Percentiles rank a stretch among this genome's conserved stretches.
phyloP scores from a whole-genome alignment of 1,140 invertebrate genomes.

The Bombus consobrinus region DNA sequence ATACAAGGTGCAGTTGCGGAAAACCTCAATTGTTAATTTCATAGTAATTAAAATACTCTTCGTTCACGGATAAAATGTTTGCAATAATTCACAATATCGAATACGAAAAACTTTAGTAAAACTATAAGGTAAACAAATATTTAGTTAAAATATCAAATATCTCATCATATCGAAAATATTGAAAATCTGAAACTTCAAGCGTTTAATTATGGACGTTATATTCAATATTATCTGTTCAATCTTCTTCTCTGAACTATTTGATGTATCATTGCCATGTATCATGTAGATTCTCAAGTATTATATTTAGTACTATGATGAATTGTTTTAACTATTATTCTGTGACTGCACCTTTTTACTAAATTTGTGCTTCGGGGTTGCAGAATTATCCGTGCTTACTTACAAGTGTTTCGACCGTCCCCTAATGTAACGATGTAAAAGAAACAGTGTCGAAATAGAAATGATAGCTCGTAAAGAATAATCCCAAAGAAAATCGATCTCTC shows the following conservation, averaged over 20 bases:
- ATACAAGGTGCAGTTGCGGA: conserved; percentile 19
- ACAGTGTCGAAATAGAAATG: background rate
- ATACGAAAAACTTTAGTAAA: background rate
- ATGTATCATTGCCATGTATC: no score
- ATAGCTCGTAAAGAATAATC: background rate
- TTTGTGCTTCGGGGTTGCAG: conserved; percentile 46
- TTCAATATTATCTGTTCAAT: background rate
- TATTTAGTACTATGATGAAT: background rate
- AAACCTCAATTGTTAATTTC: background rate
- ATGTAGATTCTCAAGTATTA: background rate
- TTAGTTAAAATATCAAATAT: background rate
- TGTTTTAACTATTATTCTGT: background rate
- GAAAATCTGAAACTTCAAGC: background rate
- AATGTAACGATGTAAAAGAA: background rate
- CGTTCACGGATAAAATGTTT: background rate
- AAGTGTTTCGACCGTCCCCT: background rate
- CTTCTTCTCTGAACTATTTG: no score
- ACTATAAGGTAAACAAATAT: background rate
- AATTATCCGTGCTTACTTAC: conserved; percentile 1
- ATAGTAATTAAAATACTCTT: background rate
- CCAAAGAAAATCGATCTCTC: background rate
- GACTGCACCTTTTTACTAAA: background rate
- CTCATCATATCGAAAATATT: background rate
- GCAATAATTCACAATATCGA: background rate
- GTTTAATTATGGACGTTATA: background rate